Conservation (phyloP, 2,888 invertebrate genomes). For the Cataglyphis cursor region DNA sequence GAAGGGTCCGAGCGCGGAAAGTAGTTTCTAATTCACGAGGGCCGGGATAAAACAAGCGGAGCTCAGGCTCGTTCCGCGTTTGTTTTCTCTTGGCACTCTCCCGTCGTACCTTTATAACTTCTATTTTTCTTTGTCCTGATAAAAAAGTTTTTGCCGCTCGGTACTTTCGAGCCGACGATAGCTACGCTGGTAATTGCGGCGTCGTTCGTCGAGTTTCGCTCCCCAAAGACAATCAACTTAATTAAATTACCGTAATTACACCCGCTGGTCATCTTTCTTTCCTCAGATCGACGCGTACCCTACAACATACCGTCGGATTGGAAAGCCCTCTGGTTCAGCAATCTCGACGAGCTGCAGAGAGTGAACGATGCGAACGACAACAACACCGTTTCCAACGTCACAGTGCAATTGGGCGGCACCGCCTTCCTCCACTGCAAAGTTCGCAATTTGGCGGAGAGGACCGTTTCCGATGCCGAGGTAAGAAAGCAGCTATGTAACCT, state of each 20-base stretch:
- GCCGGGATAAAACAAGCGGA: conserved; percentile 38
- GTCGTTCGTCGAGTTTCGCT: conserved; percentile 30
- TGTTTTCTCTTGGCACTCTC: neutral
- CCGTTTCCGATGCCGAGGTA: conserved; percentile 88
- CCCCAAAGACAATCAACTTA: conserved; percentile 27
- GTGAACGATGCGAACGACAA: conserved; percentile 89
- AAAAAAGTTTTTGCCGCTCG: conserved; percentile 32
- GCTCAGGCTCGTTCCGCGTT: conserved; percentile 32
- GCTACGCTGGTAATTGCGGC: conserved; percentile 38
- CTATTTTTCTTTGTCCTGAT: conserved; percentile 45
- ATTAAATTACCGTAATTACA: conserved; percentile 49
- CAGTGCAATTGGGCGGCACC: conserved; percentile 92
- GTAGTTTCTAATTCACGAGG: conserved; percentile 54
- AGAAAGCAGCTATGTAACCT: conserved; percentile 59
- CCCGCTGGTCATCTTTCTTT: conserved; percentile 37
- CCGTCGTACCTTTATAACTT: conserved; percentile 37
- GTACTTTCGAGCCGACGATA: conserved; percentile 12
- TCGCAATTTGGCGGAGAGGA: conserved; percentile 92
- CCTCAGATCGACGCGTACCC: conserved; percentile 84
- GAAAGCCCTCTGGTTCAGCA: conserved; percentile 85
- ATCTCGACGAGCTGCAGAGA: conserved; percentile 85
- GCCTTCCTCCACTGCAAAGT: conserved; percentile 94
- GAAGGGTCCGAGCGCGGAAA: conserved; percentile 31
- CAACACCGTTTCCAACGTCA: conserved; percentile 92
- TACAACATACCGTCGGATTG: conserved; percentile 86